Evolutionary conservation across 2,797 vertebrate species (phyloP).

Genomic region (Buphagus erythrorhynchus): DNA sequence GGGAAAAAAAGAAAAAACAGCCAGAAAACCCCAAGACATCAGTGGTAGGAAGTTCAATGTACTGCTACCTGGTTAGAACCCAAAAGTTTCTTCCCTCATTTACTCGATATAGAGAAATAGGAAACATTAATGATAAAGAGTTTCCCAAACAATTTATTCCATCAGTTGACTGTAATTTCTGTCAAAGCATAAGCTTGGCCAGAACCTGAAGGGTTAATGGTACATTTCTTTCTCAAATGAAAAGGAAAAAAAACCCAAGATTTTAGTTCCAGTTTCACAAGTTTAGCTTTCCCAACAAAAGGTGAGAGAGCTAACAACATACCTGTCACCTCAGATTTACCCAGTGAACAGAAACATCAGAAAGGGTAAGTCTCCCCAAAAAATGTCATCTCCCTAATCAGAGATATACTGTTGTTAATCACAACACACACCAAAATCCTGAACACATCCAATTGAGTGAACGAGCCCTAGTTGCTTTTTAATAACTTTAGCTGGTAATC

Average conservation of each 20-base stretch:
- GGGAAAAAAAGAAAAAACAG: rapidly evolving
- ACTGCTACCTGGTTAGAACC: not conserved
- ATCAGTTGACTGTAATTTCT: conserved; percentile 22
- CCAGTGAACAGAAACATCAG: not conserved
- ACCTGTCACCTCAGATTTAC: not conserved
- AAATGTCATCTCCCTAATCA: conserved; percentile 61
- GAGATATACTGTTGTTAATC: conserved; percentile 48
- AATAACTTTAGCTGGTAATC: conserved; percentile 72
- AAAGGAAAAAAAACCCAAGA: not conserved
- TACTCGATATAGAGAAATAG: not conserved
- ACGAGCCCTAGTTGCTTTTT: conserved; percentile 51
- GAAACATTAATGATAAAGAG: conserved; percentile 23
- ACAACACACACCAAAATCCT: conserved; percentile 23
- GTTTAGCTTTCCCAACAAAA: conserved; percentile 30
- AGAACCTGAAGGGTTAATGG: conserved; percentile 21
- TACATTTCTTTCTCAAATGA: conserved; percentile 30
- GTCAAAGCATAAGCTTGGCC: conserved; percentile 32
- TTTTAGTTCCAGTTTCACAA: conserved; percentile 33
- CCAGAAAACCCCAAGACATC: not conserved
- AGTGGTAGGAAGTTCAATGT: not conserved
- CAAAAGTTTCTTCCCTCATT: not conserved
- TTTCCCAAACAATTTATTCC: conserved; percentile 45
- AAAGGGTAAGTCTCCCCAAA: conserved; percentile 48
- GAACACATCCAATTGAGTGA: conserved; percentile 39
- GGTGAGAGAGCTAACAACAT: not conserved